Base-by-base conservation (phyloP, 2,797 vertebrate species). In the Scleropages formosus region DNA sequence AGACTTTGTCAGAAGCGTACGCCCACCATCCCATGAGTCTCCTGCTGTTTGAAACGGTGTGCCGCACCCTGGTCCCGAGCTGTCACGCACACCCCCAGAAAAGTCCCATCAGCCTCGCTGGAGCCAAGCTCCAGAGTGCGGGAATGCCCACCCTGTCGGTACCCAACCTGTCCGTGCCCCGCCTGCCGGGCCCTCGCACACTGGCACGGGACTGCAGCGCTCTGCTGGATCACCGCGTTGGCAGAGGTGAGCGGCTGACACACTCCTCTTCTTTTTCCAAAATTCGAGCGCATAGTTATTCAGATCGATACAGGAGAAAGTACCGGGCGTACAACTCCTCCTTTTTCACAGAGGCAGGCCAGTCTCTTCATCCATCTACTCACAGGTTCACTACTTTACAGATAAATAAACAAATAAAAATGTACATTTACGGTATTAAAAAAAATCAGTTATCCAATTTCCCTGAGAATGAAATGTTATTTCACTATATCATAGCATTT, bases 171-270 rank as follows among this genome's bases (percentile, higher is more conserved):
- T 59, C 72, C 39, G 16, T 22, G 18, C 39, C 44, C 63, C 70
- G 63, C 73, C 61, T 79, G 51, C 75, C 62, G 73, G 51, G 68
- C 71, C 73, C 74, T 74, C 78, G 73, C 53, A 73, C 60, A 44
- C 74, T 82, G 16, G 56, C 75, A 26, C 59, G 78, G 59, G 80
- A 82, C 66, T 82, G 78, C 72, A 58, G 67, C 58, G 26, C 68
- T 49, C 10, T 84, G 15, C n/a, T 83, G 77, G 78, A 81, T 73
- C 80, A 77, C 71, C 77, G 77, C 72, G 24, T 67, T 39, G 78
- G 49, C 58, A 79, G 4, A 9, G 71, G 53, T 77, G 60, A 75
- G 64, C 63, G 7, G 18, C 22, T 44, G 56, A 22, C 27, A 31
- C 27, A 44, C 47, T 27, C 8, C 27, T 56, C 51, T 69, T 49